Evolutionary conservation across 2,888 invertebrate genomes (phyloP).

Genomic region (Julus scandinavius): DNA sequence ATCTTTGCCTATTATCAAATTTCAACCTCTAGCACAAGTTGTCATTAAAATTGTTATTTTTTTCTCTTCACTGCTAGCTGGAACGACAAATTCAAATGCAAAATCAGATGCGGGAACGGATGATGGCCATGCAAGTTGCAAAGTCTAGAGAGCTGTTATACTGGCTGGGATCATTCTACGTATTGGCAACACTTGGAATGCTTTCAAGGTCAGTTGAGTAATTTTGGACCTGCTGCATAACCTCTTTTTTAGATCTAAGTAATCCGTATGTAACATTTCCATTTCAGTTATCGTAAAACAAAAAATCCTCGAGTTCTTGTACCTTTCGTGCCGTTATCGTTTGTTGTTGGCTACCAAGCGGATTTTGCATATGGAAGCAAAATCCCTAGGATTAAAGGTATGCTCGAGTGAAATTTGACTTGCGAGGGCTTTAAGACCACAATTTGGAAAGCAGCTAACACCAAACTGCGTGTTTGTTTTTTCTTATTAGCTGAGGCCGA

Average conservation of each 20-base stretch:
- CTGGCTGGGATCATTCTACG: slow-evolving; percentile 78
- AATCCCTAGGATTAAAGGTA: slow-evolving; percentile 79
- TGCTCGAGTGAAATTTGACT: not conserved
- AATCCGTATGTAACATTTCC: not conserved
- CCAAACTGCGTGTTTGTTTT: too few relatives aligned
- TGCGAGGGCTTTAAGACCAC: not conserved
- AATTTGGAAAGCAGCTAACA: not conserved
- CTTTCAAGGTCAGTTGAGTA: slow-evolving; percentile 64
- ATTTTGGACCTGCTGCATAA: not conserved
- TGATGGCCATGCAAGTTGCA: slow-evolving; percentile 78
- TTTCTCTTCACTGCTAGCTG: slow-evolving; percentile 68
- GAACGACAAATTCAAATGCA: slow-evolving; percentile 84
- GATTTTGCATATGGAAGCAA: slow-evolving; percentile 84
- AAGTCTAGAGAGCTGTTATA: slow-evolving; percentile 77
- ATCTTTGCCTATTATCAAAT: too few relatives aligned
- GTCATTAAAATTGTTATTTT: too few relatives aligned
- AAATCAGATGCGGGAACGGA: slow-evolving; percentile 80
- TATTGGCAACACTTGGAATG: slow-evolving; percentile 69
- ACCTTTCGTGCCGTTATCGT: slow-evolving; percentile 78
- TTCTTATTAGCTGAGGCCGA: slow-evolving; percentile 76
- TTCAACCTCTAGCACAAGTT: too few relatives aligned
- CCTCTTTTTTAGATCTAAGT: not conserved
- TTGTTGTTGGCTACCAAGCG: slow-evolving; percentile 77
- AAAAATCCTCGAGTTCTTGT: slow-evolving; percentile 73
- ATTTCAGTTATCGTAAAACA: slow-evolving; percentile 72